A percentile compares a stretch with the other conserved stretches of the same genome.
Conservation (phyloP, 2,888 invertebrate species). For the Timema cristinae region DNA sequence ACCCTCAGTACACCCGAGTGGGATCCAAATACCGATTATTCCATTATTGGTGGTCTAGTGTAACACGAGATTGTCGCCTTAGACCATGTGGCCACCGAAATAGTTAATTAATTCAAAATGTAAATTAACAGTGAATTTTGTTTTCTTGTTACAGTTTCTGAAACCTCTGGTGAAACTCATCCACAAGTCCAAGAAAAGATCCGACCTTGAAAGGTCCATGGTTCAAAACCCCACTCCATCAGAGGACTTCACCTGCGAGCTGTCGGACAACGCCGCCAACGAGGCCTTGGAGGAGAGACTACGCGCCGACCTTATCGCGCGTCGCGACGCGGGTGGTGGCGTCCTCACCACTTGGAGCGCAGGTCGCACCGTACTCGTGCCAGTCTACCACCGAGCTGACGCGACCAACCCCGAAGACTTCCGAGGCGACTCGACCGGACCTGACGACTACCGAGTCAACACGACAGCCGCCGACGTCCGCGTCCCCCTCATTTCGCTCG, state of each 20-base stretch:
- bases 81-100: too few species aligned
- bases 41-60: too few species aligned
- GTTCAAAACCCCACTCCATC: slow-evolving; percentile 31
- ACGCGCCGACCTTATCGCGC: slow-evolving; percentile 51
- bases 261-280: slow-evolving; percentile 75
- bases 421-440: neutral
- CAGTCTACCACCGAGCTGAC: slow-evolving; percentile 57
- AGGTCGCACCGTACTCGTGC: slow-evolving; percentile 49
- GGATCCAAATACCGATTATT: too few species aligned
- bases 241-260: slow-evolving; percentile 19
- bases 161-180: slow-evolving; percentile 65
- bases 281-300: slow-evolving; percentile 75
- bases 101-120: neutral
- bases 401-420: neutral
- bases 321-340: slow-evolving; percentile 57
- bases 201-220: neutral
- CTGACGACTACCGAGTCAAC: neutral
- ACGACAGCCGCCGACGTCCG: slow-evolving; percentile 42
- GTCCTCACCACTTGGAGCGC: slow-evolving; percentile 64
- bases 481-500: slow-evolving; percentile 77
- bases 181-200: slow-evolving; percentile 33
- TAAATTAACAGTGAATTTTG: neutral
- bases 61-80: too few species aligned
- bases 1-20: too few species aligned
- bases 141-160: slow-evolving; percentile 50